A percentile compares a stretch with the other conserved stretches of the same genome.
Evolutionary conservation across 37 sponge, comb jelly and placozoan genomes (phyloP).

Genomic region (Halichondria panicea): DNA sequence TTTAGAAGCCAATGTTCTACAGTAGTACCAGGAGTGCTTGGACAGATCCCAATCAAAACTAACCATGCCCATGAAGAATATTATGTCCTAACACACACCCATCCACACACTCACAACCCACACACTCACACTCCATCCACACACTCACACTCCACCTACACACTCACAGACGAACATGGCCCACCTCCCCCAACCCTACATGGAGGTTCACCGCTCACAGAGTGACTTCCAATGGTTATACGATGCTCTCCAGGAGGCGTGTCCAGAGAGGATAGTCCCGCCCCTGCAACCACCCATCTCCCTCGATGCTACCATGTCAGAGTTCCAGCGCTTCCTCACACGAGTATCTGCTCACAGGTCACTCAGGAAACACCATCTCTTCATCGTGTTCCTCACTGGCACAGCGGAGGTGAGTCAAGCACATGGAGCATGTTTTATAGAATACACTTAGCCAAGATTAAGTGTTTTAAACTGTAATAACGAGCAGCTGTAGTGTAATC

Average conservation of each 20-base stretch:
- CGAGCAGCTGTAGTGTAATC: background rate
- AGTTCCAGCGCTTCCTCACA: slow-evolving; percentile 85
- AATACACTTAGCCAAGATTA: background rate
- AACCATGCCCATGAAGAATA: background rate
- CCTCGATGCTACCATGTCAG: slow-evolving; percentile 82
- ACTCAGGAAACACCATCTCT: slow-evolving; percentile 55
- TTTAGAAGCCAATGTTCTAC: background rate
- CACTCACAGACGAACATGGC: slow-evolving; percentile 46
- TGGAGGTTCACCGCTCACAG: slow-evolving; percentile 77
- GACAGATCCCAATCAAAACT: too few species aligned
- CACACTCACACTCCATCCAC: slow-evolving; percentile 1
- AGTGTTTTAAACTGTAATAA: too few species aligned
- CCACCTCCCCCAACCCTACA: slow-evolving; percentile 11
- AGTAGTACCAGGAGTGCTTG: too few species aligned
- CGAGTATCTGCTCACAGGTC: slow-evolving; percentile 63
- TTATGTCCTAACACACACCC: background rate
- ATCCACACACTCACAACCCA: slow-evolving; percentile 17
- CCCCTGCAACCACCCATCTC: slow-evolving; percentile 80
- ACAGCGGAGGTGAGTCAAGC: slow-evolving; percentile 57
- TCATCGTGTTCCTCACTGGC: slow-evolving; percentile 64
- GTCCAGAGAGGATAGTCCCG: slow-evolving; percentile 80
- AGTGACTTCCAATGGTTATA: slow-evolving; percentile 89
- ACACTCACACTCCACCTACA: background rate
- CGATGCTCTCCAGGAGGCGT: slow-evolving; percentile 70
- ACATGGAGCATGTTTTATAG: too few species aligned